These are phyloP conservation scores for Magallana angulata DNA, from an alignment of 1,140 invertebrate genomes.

Conservation along the genomic window DNA sequence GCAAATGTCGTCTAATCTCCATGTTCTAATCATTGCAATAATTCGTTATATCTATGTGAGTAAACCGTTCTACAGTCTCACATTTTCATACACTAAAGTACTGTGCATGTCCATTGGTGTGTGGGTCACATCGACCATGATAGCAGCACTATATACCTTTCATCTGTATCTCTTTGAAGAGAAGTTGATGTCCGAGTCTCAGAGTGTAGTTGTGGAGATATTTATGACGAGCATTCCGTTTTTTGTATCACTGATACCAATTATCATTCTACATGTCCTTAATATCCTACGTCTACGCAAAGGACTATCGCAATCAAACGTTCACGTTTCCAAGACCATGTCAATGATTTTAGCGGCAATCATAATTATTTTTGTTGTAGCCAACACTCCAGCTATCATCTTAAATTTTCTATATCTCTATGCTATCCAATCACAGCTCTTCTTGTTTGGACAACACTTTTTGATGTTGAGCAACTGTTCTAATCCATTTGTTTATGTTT, in stretches of 20 bases:
- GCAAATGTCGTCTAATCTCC: neutral
- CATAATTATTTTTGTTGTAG: neutral
- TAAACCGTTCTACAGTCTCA: slow-evolving; percentile 6
- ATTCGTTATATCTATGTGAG: neutral
- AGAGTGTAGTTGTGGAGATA: neutral
- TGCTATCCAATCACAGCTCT: neutral
- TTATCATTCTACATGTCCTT: neutral
- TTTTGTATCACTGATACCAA: neutral
- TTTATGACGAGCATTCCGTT: neutral
- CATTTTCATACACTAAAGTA: neutral
- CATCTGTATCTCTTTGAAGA: neutral
- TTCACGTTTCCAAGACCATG: neutral
- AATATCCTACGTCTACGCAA: neutral
- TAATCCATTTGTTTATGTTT: neutral
- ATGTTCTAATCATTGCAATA: neutral
- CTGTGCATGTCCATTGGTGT: neutral
- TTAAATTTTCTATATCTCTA: neutral
- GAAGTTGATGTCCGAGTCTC: neutral
- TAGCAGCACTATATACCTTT: neutral
- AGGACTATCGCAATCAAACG: neutral
- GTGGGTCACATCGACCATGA: neutral
- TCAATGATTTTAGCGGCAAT: neutral
- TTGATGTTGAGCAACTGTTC: neutral
- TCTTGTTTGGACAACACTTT: neutral
- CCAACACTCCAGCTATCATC: neutral